A percentile compares a stretch with the other conserved stretches of the same genome.
Evolutionary conservation across 2,888 invertebrate genomes (phyloP).

Genomic region (Odontocerum albicorne): DNA sequence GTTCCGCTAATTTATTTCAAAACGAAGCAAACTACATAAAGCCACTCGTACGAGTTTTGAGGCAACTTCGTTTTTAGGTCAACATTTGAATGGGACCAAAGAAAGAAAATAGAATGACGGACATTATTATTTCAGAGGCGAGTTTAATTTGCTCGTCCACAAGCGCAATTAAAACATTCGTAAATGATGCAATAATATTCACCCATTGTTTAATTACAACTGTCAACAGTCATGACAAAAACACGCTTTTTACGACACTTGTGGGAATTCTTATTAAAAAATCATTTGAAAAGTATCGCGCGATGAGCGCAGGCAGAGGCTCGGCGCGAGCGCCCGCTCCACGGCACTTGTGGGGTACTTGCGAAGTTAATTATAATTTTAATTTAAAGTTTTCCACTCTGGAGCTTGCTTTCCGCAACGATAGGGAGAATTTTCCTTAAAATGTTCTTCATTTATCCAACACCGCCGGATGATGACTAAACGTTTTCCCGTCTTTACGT

Average conservation of each 20-base stretch:
- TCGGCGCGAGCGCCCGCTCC: conserved; percentile 6
- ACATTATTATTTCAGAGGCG: too few species aligned
- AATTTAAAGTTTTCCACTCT: conserved; percentile 35
- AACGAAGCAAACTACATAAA: too few species aligned
- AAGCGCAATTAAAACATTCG: conserved; percentile 10
- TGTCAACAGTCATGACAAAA: conserved; percentile 14
- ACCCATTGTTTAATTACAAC: conserved; percentile 31
- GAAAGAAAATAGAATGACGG: too few species aligned
- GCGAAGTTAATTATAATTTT: conserved; percentile 36
- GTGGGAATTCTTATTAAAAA: conserved; percentile 27
- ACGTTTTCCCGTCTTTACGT: conserved; percentile 22
- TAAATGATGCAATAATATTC: conserved; percentile 22
- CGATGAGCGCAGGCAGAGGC: not conserved
- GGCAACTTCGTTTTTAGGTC: too few species aligned
- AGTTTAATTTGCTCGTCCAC: not conserved
- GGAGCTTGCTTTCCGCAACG: conserved; percentile 24
- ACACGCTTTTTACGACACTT: conserved; percentile 21
- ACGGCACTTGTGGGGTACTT: conserved; percentile 26
- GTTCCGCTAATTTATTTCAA: too few species aligned
- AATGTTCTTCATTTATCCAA: conserved; percentile 19
- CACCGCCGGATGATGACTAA: conserved; percentile 27
- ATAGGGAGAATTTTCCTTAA: conserved; percentile 25
- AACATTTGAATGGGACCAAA: too few species aligned
- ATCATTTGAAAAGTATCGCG: conserved; percentile 22
- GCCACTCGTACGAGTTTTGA: too few species aligned